These are phyloP conservation scores for Plebejus argus DNA, from an alignment of 2,888 invertebrate species.

Conservation along the genomic window DNA sequence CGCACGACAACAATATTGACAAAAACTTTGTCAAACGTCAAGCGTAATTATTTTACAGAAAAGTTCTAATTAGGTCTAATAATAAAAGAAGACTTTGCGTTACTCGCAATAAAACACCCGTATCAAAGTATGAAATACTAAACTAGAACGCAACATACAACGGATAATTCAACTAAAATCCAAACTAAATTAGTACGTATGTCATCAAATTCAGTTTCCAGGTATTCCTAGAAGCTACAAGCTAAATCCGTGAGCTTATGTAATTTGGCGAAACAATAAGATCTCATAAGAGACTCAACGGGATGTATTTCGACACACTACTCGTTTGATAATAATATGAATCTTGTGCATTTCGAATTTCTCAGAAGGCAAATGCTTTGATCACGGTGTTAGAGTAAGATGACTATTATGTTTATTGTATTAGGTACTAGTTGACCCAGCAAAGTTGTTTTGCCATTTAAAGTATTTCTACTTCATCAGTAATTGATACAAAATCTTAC, in stretches of 20 bases:
- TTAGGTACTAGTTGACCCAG: too few species aligned
- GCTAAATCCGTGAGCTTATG: not conserved
- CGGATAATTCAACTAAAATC: not conserved
- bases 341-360: not conserved
- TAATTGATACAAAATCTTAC: too few species aligned
- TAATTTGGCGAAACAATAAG: conserved; percentile 12
- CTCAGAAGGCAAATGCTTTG: not conserved
- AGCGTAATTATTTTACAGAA: too few species aligned
- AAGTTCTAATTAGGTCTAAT: too few species aligned
- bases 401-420: too few species aligned
- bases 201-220: not conserved
- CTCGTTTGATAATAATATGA: not conserved
- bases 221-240: not conserved
- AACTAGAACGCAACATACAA: not conserved
- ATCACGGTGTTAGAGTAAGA: too few species aligned
- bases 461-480: too few species aligned
- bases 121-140: not conserved
- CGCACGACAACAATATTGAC: too few species aligned
- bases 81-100: too few species aligned
- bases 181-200: not conserved
- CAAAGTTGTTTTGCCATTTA: too few species aligned
- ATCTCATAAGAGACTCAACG: not conserved
- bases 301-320: not conserved
- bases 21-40: too few species aligned
- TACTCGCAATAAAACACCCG: too few species aligned